These are phyloP conservation scores for Helarctos malayanus DNA, from an alignment of 2,797 vertebrate species.

Conservation along the genomic window DNA sequence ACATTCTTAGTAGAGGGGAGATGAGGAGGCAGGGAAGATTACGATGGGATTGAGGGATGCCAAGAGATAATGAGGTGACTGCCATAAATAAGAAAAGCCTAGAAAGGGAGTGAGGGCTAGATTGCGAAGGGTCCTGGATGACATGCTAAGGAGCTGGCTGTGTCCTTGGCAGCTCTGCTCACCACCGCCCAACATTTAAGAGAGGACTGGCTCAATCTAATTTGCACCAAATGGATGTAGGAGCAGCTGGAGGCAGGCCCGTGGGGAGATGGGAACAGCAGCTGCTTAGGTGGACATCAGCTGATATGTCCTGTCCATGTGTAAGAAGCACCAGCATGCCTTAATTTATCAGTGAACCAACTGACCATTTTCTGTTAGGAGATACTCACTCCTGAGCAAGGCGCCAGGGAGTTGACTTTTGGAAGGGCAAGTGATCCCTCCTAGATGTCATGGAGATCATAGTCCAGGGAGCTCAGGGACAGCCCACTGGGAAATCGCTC, in stretches of 20 bases:
- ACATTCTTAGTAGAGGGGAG: not conserved
- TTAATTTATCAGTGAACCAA: constrained; percentile 20
- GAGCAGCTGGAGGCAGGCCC: not conserved
- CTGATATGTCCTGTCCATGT: not conserved
- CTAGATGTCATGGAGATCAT: not conserved
- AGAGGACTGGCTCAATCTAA: not conserved
- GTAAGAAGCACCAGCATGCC: not conserved
- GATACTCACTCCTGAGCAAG: not conserved
- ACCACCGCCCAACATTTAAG: not conserved
- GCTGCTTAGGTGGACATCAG: not conserved
- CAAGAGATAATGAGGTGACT: not conserved
- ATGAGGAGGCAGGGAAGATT: not conserved
- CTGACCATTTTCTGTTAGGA: not conserved
- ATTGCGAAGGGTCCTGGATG: not conserved
- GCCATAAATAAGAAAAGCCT: not conserved
- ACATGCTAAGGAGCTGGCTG: not conserved
- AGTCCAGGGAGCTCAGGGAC: not conserved
- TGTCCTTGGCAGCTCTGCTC: not conserved
- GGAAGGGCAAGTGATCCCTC: not conserved
- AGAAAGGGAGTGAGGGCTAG: not conserved
- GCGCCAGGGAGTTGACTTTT: not conserved
- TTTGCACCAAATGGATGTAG: not conserved
- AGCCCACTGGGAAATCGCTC: not conserved
- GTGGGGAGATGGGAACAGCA: not conserved
- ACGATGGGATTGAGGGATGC: not conserved